Evolutionary conservation across 2,888 invertebrate species (phyloP).

Genomic region (Thera britannica): DNA sequence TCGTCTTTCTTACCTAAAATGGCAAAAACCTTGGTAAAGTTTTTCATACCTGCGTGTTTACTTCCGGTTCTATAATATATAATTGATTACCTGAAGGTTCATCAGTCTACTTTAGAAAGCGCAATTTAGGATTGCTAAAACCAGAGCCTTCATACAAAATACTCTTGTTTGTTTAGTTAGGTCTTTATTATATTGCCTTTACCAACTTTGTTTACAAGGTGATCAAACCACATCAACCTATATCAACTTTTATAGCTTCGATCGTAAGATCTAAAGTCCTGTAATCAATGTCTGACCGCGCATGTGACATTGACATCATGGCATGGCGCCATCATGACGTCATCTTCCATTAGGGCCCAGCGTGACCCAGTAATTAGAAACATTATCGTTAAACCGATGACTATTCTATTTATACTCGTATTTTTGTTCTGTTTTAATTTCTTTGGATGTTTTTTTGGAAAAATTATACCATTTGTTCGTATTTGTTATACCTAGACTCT

Average conservation of each 20-base stretch:
- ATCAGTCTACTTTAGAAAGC: no score
- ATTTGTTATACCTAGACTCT: background rate
- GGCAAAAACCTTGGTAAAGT: no score
- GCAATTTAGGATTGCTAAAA: no score
- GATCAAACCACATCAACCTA: no score
- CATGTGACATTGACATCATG: constrained; percentile 45
- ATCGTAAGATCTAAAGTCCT: constrained; percentile 12
- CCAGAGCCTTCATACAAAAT: background rate
- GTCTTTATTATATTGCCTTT: background rate
- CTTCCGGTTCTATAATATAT: no score
- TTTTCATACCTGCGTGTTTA: no score
- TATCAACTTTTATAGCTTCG: background rate
- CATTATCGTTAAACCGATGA: constrained; percentile 8
- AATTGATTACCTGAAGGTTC: no score
- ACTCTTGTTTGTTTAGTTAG: background rate
- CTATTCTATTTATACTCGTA: constrained; percentile 5
- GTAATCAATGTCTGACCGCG: constrained; percentile 8
- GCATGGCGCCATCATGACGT: constrained; percentile 46
- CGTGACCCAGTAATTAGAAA: constrained; percentile 32
- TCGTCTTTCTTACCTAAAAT: no score
- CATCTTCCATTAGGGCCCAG: constrained; percentile 35
- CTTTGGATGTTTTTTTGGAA: background rate
- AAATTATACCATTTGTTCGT: no score
- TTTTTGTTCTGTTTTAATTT: constrained; percentile 9
- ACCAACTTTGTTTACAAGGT: background rate